phyloP scores from a whole-genome alignment of 2,888 invertebrate genomes.

The Exephanes ischioxanthus region DNA sequence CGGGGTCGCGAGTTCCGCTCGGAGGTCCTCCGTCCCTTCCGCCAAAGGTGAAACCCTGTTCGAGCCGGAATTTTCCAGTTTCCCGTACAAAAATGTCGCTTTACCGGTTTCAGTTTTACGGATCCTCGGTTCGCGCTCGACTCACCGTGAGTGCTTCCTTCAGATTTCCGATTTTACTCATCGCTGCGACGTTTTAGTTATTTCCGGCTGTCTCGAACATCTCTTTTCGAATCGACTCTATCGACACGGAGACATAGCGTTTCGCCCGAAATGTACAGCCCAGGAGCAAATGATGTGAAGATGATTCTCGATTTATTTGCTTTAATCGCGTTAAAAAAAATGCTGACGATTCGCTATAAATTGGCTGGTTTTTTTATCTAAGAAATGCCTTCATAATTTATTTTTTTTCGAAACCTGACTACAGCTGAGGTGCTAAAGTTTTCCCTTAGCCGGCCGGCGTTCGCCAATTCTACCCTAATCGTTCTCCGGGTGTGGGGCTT shows the following conservation, averaged over 20 bases:
- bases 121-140: not conserved
- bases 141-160: not conserved
- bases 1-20: constrained; percentile 32
- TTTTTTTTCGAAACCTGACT: no score
- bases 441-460: no score
- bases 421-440: no score
- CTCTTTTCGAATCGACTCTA: not conserved
- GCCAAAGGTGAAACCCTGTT: constrained; percentile 28
- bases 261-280: no score
- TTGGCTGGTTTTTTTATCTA: no score
- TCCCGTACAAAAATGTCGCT: constrained; percentile 35
- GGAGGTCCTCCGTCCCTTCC: not conserved
- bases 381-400: no score
- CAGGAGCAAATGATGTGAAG: no score
- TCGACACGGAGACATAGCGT: not conserved
- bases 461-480: no score
- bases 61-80: not conserved
- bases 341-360: no score
- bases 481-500: no score
- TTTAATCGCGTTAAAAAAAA: no score
- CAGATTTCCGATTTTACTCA: not conserved
- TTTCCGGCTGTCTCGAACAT: constrained; percentile 21
- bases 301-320: no score
- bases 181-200: not conserved
- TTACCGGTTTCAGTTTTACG: constrained; percentile 22